A percentile compares a stretch with the other conserved stretches of the same genome.
Evolutionary conservation across 2,888 invertebrate genomes (phyloP).

Genomic region (Eupithecia abbreviata): DNA sequence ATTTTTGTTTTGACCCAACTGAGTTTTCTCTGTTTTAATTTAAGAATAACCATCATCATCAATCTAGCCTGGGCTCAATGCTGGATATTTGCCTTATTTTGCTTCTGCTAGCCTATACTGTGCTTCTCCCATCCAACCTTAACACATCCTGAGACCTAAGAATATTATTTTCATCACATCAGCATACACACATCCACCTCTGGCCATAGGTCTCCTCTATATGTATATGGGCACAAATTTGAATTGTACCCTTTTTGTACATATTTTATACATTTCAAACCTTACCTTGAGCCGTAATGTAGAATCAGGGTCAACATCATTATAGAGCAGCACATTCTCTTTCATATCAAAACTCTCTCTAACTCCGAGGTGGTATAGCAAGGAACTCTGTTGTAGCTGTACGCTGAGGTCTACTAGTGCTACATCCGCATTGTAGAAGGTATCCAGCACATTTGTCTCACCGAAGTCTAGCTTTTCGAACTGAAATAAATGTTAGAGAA

Average conservation of each 20-base stretch:
- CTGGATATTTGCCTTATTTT: background rate
- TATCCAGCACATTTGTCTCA: constrained; percentile 96
- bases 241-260: too few species aligned
- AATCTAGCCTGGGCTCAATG: background rate
- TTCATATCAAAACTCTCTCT: constrained; percentile 99
- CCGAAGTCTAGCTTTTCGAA: constrained; percentile 99
- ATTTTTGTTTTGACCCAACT: background rate
- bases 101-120: background rate
- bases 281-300: constrained; percentile 93
- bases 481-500: constrained; percentile 73
- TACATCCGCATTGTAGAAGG: constrained; percentile 99
- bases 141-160: too few species aligned
- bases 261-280: background rate
- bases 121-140: background rate
- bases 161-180: background rate
- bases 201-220: too few species aligned
- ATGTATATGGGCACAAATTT: too few species aligned
- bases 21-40: background rate
- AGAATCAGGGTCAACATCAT: constrained; percentile 94
- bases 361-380: constrained; percentile 98
- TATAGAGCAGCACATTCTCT: constrained; percentile 94
- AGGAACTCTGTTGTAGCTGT: constrained; percentile 94
- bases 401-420: constrained; percentile 97
- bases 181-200: background rate
- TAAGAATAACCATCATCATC: background rate